These are phyloP conservation scores for Drosophila paulistorum DNA, from an alignment of 1,140 invertebrate species.

Conservation along the genomic window DNA sequence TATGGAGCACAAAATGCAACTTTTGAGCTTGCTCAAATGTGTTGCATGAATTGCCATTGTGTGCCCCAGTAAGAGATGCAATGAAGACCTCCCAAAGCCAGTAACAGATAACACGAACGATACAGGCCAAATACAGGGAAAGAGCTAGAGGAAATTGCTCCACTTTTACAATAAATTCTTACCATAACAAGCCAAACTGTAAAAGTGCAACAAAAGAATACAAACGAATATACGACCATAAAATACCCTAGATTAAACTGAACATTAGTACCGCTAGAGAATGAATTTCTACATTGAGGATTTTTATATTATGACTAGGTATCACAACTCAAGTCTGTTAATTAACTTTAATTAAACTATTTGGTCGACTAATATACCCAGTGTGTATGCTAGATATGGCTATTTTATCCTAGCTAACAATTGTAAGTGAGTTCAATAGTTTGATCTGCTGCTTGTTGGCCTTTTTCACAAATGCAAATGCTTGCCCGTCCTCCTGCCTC, in stretches of 20 bases:
- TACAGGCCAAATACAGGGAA: background rate
- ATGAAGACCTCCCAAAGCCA: background rate
- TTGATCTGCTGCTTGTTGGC: constrained; percentile 13
- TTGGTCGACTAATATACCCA: background rate
- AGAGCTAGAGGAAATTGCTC: constrained; percentile 2
- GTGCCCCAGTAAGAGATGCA: background rate
- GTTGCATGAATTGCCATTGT: constrained; percentile 65
- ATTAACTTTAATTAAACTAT: background rate
- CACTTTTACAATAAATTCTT: constrained; percentile 15
- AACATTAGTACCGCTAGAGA: too few relatives aligned
- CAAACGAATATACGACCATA: background rate
- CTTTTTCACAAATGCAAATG: constrained; percentile 41
- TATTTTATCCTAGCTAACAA: constrained; percentile 2
- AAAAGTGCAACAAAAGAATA: constrained; percentile 1
- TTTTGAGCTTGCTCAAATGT: constrained; percentile 65
- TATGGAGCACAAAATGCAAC: constrained; percentile 76
- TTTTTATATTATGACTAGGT: too few relatives aligned
- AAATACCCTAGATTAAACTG: background rate
- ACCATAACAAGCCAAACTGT: constrained; percentile 16
- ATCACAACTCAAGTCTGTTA: background rate
- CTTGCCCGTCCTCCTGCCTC: constrained; percentile 10
- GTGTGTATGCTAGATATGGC: background rate
- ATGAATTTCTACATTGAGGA: too few relatives aligned
- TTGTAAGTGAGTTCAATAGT: constrained; percentile 11
- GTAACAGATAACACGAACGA: background rate